Evolutionary conservation across 2,113 vertebrate genomes (phyloP).

Genomic region (Bubo scandiacus): DNA sequence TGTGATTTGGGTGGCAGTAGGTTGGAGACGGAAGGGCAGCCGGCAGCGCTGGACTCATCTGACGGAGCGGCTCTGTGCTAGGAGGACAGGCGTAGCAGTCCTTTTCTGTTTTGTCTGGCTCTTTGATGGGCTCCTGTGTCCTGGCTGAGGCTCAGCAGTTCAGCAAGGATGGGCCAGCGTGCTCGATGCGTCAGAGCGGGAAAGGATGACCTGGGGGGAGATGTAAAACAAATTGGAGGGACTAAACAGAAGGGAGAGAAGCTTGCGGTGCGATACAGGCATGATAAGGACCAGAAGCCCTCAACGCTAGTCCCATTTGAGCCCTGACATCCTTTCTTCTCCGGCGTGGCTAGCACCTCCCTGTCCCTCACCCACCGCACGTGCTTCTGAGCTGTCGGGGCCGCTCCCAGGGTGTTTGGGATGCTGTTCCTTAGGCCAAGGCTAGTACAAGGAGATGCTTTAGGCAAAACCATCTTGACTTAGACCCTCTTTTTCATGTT

Average conservation of each 20-base stretch:
- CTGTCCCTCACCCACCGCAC: rapidly evolving
- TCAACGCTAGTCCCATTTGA: neutral
- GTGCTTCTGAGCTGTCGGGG: neutral
- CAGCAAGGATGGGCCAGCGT: neutral
- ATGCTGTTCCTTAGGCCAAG: neutral
- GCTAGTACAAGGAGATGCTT: no score
- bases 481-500: rapidly evolving
- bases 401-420: neutral
- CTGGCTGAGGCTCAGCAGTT: neutral
- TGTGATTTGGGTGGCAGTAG: neutral
- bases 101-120: neutral
- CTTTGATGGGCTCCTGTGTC: neutral
- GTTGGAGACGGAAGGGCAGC: neutral
- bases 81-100: rapidly evolving
- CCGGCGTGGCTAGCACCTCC: rapidly evolving
- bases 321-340: neutral
- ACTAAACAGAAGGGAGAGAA: neutral
- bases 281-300: neutral
- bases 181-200: neutral
- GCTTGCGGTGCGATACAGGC: rapidly evolving
- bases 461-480: neutral
- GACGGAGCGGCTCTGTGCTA: neutral
- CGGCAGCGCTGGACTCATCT: rapidly evolving
- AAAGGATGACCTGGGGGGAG: neutral
- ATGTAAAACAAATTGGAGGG: neutral